Evolutionary conservation across 2,113 vertebrate species (phyloP).

Genomic region (Corythornis vintsioides): DNA sequence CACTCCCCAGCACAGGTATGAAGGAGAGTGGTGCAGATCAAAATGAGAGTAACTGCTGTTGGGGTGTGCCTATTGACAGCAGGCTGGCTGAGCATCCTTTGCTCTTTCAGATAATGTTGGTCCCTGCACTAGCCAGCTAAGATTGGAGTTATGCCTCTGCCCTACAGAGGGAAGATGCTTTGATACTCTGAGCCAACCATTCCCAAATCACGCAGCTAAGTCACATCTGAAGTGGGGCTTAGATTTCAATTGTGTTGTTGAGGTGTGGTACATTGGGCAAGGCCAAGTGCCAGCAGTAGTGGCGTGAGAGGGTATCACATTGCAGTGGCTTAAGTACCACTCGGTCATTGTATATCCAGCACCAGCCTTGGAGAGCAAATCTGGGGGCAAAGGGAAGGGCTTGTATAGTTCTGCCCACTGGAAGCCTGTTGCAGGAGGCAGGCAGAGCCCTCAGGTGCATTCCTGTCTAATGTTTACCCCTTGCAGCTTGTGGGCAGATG

Average conservation of each 20-base stretch:
- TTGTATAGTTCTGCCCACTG: fast-evolving
- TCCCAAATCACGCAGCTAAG: fast-evolving
- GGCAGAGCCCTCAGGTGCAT: background rate
- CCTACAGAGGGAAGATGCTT: background rate
- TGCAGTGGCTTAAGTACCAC: no score
- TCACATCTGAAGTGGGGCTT: background rate
- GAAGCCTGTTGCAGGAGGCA: background rate
- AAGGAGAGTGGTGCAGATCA: background rate
- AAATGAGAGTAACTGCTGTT: fast-evolving
- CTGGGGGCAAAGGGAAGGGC: background rate
- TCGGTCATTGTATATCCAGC: no score
- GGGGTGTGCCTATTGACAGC: background rate
- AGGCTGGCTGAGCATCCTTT: background rate
- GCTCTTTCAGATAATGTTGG: background rate
- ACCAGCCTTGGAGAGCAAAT: background rate
- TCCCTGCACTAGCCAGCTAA: background rate
- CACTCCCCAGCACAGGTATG: background rate
- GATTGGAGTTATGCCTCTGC: background rate
- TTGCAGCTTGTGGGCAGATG: background rate
- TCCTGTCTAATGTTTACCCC: background rate
- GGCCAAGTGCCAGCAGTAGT: no score
- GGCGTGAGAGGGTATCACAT: no score
- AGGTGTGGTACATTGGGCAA: background rate
- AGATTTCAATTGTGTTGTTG: fast-evolving
- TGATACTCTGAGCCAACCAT: background rate